These are phyloP conservation scores for Thunnus maccoyii DNA, from an alignment of 2,113 vertebrate genomes.

Conservation along the genomic window DNA sequence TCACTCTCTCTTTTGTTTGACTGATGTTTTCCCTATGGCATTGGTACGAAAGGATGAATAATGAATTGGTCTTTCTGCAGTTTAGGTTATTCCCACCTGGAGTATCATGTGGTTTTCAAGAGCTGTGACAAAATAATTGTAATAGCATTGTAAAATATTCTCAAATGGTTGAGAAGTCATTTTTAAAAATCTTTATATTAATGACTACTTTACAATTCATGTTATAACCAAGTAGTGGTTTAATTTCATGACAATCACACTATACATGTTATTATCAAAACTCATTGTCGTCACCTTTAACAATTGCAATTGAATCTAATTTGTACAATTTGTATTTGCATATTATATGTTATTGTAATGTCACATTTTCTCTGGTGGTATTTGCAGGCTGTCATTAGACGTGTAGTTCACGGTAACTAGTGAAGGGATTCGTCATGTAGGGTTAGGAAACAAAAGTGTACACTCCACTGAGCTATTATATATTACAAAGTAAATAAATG, in stretches of 20 bases:
- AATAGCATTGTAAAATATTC: neutral
- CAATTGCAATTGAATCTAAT: too few relatives aligned
- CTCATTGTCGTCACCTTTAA: too few relatives aligned
- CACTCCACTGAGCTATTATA: neutral
- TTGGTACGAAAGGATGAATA: constrained; percentile 35
- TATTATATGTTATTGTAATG: neutral
- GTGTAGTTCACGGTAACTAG: too few relatives aligned
- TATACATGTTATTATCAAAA: too few relatives aligned
- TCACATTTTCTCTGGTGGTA: neutral
- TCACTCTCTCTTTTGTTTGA: constrained; percentile 47
- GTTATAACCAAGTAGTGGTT: neutral
- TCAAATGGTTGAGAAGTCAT: neutral
- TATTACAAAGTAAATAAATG: neutral
- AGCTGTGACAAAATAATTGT: neutral
- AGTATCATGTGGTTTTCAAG: constrained; percentile 21
- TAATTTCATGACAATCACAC: too few relatives aligned
- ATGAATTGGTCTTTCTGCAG: constrained; percentile 23
- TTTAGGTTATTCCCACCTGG: constrained; percentile 44
- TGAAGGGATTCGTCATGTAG: too few relatives aligned
- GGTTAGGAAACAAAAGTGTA: too few relatives aligned
- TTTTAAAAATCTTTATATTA: too few relatives aligned
- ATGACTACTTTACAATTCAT: too few relatives aligned
- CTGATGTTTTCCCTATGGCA: constrained; percentile 34
- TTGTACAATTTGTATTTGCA: neutral
- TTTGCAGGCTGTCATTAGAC: neutral